phyloP scores from a whole-genome alignment of 2,113 vertebrate species.

The Passer montanus region DNA sequence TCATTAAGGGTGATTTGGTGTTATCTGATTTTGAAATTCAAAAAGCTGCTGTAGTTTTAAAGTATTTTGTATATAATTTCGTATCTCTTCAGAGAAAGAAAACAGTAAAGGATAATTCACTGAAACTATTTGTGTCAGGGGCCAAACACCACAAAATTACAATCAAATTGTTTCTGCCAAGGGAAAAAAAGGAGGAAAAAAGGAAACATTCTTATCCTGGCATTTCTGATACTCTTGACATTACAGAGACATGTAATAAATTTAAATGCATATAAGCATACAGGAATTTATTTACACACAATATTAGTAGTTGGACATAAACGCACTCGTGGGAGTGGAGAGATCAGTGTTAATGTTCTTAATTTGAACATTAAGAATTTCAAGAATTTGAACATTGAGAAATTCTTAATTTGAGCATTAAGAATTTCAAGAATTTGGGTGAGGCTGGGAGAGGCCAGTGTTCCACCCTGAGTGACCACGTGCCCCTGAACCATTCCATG shows the following conservation, averaged over 20 bases:
- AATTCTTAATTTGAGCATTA: background rate
- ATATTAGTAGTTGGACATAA: background rate
- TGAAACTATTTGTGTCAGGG: background rate
- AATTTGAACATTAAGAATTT: background rate
- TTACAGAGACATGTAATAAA: background rate
- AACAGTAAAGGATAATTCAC: background rate
- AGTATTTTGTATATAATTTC: background rate
- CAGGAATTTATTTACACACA: background rate
- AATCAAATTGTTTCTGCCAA: background rate
- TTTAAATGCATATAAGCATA: background rate
- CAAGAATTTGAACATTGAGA: background rate
- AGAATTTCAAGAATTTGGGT: background rate
- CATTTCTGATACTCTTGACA: background rate
- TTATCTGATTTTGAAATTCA: background rate
- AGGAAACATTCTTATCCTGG: background rate
- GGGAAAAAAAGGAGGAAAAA: background rate
- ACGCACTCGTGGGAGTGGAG: background rate
- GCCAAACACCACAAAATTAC: background rate
- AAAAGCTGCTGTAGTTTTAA: background rate
- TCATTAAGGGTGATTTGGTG: background rate
- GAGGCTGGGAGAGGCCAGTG: background rate
- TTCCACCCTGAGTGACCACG: accelerated
- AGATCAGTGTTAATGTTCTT: background rate
- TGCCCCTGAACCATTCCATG: background rate
- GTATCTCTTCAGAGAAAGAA: background rate